Evolutionary conservation across 2,888 invertebrate genomes (phyloP).

Genomic region (Cremastobaeus sp.): DNA sequence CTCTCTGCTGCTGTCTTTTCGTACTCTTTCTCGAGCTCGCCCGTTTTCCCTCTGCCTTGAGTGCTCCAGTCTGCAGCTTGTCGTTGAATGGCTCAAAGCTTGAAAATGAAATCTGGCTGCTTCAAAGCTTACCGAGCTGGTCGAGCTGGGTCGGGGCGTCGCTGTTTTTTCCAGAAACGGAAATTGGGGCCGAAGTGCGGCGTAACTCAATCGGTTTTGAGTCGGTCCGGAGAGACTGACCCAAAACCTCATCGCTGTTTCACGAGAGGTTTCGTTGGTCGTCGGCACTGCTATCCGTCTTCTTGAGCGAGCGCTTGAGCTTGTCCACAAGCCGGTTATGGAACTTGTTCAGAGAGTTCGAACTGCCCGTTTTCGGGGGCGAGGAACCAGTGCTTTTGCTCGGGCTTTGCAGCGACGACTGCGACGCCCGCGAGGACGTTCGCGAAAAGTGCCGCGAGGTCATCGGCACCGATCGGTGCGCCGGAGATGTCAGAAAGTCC

Average conservation of each 20-base stretch:
- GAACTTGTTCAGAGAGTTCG: conserved; percentile 86
- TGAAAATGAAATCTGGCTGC: neutral
- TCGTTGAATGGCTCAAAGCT: too few relatives aligned
- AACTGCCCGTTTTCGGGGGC: conserved; percentile 81
- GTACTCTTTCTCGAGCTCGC: too few relatives aligned
- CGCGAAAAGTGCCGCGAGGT: conserved; percentile 83
- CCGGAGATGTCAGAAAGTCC: conserved; percentile 80
- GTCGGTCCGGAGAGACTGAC: conserved; percentile 72
- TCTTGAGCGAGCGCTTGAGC: conserved; percentile 85
- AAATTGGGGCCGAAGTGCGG: conserved; percentile 74
- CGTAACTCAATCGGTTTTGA: conserved; percentile 76
- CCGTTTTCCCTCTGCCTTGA: neutral
- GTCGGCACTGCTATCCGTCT: conserved; percentile 80
- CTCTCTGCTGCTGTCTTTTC: too few relatives aligned
- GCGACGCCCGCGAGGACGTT: conserved; percentile 82
- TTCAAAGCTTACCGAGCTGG: conserved; percentile 40
- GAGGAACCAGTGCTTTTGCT: conserved; percentile 84
- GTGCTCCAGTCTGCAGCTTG: neutral
- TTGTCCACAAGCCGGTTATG: conserved; percentile 89
- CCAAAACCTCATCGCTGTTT: conserved; percentile 75
- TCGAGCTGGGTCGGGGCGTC: conserved; percentile 70
- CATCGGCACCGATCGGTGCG: conserved; percentile 85
- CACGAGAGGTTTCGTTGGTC: conserved; percentile 78
- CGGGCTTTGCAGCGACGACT: conserved; percentile 83
- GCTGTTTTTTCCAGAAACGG: conserved; percentile 55